Evolutionary conservation across 1,140 invertebrate genomes (phyloP), one percentile per base, ranked within the genome.

Genomic region (Stegodyphus dumicola): DNA sequence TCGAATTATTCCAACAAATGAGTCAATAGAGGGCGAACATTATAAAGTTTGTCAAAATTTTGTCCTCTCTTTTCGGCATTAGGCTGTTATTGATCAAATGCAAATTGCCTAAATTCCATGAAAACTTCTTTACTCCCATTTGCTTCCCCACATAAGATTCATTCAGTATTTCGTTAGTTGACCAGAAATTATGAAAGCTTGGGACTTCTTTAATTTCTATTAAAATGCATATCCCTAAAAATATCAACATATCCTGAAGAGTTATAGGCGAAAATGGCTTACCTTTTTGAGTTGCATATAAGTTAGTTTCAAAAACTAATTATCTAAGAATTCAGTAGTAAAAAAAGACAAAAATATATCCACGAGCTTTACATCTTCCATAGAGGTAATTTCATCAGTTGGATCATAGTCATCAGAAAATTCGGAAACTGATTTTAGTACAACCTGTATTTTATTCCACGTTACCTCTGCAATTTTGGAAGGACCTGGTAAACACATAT

Each of bases 51-150:
- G 1, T 7, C 7, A 60, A 67, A 2, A 2, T 67, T 67, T 6
- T 67, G 65, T 67, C 65, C 13, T 67, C 65, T 18, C 65, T 15
- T 67, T 67, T 67, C 6, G 65, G 65, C 65, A 67, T 67, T 17
- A 67, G 17, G 17, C 6, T 67, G n/a, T 67, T 67, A 18, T 67
- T 6, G n/a, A 5, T 67, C 17, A 67, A n/a, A 67, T 67, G 65
- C 65, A 60, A 60, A 60, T 67, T 17, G 7, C 2, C 65, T 67
- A 67, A n/a, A 7, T 5, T 67, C 65, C 65, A 67, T 17, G 65
- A 15, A 67, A 67, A 67, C n/a, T 67, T 67, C 65, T 18, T 67
- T 18, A 67, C 65, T 6, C 1, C 2, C 65, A 67, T 67, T 67
- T 67, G 65, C 17, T 67, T 67, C 17, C 3, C 11, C 65, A 67